These are phyloP conservation scores for Lepidochitona cinerea DNA, from an alignment of 2,888 invertebrate species.

Conservation along the genomic window DNA sequence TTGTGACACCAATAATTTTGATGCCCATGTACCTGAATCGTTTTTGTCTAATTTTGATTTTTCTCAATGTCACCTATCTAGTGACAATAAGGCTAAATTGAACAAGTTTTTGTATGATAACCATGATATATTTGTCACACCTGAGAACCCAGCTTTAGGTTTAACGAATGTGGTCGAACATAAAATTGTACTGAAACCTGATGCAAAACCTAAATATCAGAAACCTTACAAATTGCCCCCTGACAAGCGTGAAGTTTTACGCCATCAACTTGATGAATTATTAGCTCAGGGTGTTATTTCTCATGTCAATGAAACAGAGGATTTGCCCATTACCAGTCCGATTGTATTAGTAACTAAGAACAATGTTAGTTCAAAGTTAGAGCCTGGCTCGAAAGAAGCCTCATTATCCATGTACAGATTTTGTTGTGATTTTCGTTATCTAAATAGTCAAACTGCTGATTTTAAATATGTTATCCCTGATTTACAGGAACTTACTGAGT, in stretches of 20 bases:
- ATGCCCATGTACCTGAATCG: too few species aligned
- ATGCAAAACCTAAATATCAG: slow-evolving; percentile 1
- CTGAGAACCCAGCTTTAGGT: background rate
- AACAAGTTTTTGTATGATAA: background rate
- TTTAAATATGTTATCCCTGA: slow-evolving; percentile 10
- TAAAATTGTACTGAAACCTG: slow-evolving; percentile 1
- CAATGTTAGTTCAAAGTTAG: background rate
- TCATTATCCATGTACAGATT: slow-evolving; percentile 1
- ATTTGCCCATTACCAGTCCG: slow-evolving; percentile 6
- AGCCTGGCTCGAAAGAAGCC: background rate
- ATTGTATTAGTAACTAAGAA: background rate
- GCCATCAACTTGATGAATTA: slow-evolving; percentile 9
- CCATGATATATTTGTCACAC: slow-evolving; percentile 12
- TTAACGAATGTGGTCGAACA: background rate
- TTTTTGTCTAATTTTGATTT: too few species aligned
- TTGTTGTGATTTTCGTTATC: slow-evolving; percentile 11
- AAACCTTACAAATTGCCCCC: background rate
- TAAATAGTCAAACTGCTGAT: slow-evolving; percentile 6
- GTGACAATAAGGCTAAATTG: too few species aligned
- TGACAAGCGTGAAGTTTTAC: slow-evolving; percentile 8
- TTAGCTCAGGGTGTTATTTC: slow-evolving; percentile 7
- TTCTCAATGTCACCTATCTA: too few species aligned
- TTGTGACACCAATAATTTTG: too few species aligned
- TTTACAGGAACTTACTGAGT: slow-evolving; percentile 7
- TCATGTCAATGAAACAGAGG: slow-evolving; percentile 8